phyloP scores from a whole-genome alignment of 2,113 vertebrate species.

The Herpetotheres cachinnans region DNA sequence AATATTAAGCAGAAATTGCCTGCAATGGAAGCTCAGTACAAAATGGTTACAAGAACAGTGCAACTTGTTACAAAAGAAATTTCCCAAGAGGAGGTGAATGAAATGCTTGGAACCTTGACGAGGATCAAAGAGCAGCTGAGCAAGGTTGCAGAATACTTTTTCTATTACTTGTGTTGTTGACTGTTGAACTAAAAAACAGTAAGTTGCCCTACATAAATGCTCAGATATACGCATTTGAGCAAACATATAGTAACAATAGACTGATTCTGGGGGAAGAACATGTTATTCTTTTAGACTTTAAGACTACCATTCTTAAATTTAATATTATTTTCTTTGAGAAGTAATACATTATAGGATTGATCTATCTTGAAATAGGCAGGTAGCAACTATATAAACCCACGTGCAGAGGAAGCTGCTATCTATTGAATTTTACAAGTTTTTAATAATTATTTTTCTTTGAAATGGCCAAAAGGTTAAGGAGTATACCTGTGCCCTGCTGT shows the following conservation, averaged over 20 bases:
- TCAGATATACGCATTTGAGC: not conserved
- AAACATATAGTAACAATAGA: not conserved
- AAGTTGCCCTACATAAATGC: not conserved
- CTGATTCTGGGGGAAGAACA: not conserved
- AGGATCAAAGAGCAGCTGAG: constrained; percentile 85
- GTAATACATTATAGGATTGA: not conserved
- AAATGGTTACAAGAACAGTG: constrained; percentile 80
- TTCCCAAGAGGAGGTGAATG: constrained; percentile 79
- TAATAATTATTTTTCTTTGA: not conserved
- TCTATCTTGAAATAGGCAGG: not conserved
- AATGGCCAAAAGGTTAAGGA: constrained; percentile 83
- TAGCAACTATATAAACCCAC: not conserved
- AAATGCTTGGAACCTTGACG: constrained; percentile 81
- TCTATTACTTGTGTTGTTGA: not conserved
- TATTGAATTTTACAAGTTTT: not conserved
- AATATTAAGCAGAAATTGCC: constrained; percentile 87
- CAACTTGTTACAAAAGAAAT: constrained; percentile 87
- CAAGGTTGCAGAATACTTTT: constrained; percentile 74
- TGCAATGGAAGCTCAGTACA: constrained; percentile 89
- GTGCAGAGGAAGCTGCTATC: not conserved
- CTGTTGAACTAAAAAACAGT: not conserved
- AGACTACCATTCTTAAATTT: not conserved
- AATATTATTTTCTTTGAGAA: not conserved
- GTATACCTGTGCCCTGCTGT: constrained; percentile 76
- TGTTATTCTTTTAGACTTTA: not conserved